These are phyloP conservation scores for Neostethus bicornis DNA, from an alignment of 2,797 vertebrate species.

Conservation along the genomic window DNA sequence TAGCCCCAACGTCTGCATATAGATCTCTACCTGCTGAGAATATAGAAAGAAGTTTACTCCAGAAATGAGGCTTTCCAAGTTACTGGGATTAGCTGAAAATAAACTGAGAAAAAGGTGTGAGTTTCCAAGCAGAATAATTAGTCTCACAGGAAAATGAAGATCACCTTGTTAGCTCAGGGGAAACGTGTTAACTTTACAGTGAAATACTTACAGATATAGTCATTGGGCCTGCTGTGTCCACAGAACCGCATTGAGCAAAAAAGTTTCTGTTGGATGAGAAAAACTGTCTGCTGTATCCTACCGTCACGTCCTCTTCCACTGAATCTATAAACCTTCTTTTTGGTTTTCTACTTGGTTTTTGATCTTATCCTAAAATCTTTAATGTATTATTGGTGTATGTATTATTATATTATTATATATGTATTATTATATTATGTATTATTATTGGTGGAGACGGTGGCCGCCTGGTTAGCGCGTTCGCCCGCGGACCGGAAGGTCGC, in stretches of 20 bases:
- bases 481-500: too few relatives aligned
- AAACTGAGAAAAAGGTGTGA: conserved; percentile 20
- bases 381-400: too few relatives aligned
- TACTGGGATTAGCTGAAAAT: conserved; percentile 8
- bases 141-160: conserved; percentile 26
- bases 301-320: too few relatives aligned
- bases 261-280: neutral
- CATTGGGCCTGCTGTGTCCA: conserved; percentile 5
- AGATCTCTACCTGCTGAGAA: neutral
- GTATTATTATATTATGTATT: too few relatives aligned
- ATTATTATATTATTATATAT: too few relatives aligned
- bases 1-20: neutral
- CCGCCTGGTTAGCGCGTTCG: too few relatives aligned
- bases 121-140: conserved; percentile 18
- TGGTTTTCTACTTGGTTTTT: too few relatives aligned
- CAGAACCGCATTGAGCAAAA: neutral
- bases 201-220: neutral
- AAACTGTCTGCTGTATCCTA: too few relatives aligned
- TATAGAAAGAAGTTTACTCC: conserved; percentile 3
- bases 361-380: too few relatives aligned
- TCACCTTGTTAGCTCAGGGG: conserved; percentile 19
- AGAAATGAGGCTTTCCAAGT: conserved; percentile 9
- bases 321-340: too few relatives aligned
- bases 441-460: too few relatives aligned
- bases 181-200: conserved; percentile 11